phyloP scores from a whole-genome alignment of 2,113 vertebrate genomes.

The Xiphophorus maculatus region DNA sequence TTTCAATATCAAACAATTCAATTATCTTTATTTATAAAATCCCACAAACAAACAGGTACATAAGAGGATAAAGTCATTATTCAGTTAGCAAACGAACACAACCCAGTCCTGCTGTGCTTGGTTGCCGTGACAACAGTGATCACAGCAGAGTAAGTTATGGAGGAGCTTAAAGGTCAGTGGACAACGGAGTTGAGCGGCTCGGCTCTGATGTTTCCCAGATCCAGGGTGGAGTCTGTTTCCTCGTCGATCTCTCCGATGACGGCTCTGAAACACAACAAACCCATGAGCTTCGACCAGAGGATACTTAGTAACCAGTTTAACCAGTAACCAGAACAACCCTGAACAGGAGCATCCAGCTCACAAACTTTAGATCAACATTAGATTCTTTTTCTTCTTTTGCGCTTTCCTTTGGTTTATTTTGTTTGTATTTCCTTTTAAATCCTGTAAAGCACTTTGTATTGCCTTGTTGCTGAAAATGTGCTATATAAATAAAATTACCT shows the following conservation, averaged over 20 bases:
- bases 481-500: too few relatives aligned
- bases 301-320: too few relatives aligned
- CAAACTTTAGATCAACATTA: too few relatives aligned
- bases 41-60: slow-evolving; percentile 28
- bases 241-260: slow-evolving; percentile 99
- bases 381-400: too few relatives aligned
- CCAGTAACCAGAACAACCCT: too few relatives aligned
- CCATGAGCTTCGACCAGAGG: too few relatives aligned
- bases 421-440: too few relatives aligned
- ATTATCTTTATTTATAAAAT: slow-evolving; percentile 43
- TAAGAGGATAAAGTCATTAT: background rate
- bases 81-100: background rate
- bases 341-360: too few relatives aligned
- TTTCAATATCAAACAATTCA: slow-evolving; percentile 1
- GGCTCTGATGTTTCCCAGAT: slow-evolving; percentile 95
- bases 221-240: slow-evolving; percentile 95
- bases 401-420: too few relatives aligned
- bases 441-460: too few relatives aligned
- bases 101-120: background rate
- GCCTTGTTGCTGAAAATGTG: too few relatives aligned
- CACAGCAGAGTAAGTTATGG: background rate
- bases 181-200: slow-evolving; percentile 96
- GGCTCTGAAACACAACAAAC: slow-evolving; percentile 80
- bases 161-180: slow-evolving; percentile 81
- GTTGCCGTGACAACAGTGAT: slow-evolving; percentile 9